Percentiles rank a stretch among this genome's conserved stretches.
Conservation (phyloP, 1,140 invertebrate genomes). For the Eulimnadia texana region DNA sequence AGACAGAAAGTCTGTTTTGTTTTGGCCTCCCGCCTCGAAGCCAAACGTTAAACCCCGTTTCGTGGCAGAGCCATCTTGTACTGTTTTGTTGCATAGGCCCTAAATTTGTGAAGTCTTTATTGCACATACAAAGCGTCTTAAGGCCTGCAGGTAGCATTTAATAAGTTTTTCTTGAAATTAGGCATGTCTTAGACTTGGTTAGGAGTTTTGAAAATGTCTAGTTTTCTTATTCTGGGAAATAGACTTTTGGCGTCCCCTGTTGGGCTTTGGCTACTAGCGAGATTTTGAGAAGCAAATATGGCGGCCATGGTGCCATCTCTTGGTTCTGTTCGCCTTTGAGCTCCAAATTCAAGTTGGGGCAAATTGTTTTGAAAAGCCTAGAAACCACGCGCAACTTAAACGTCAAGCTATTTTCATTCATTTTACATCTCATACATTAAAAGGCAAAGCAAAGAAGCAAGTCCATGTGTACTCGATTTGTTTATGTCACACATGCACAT, state of each 20-base stretch:
- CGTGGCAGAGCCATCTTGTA: background rate
- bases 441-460: too few relatives aligned
- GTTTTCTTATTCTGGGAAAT: constrained; percentile 1
- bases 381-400: background rate
- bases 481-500: too few relatives aligned
- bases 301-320: constrained; percentile 10
- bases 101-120: background rate
- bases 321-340: background rate
- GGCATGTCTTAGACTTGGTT: too few relatives aligned
- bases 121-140: background rate
- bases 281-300: background rate
- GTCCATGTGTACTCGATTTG: too few relatives aligned
- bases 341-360: too few relatives aligned
- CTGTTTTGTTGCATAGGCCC: background rate
- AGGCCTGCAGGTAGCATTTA: background rate
- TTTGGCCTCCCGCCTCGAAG: background rate
- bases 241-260: constrained; percentile 7
- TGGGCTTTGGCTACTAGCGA: background rate
- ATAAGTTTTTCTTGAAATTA: background rate
- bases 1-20: too few relatives aligned
- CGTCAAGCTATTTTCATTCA: too few relatives aligned
- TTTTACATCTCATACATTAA: too few relatives aligned
- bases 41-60: background rate
- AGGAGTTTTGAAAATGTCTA: too few relatives aligned
- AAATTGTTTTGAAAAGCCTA: background rate